Evolutionary conservation across 2,888 invertebrate genomes (phyloP).

Genomic region (Coenonympha arcania): DNA sequence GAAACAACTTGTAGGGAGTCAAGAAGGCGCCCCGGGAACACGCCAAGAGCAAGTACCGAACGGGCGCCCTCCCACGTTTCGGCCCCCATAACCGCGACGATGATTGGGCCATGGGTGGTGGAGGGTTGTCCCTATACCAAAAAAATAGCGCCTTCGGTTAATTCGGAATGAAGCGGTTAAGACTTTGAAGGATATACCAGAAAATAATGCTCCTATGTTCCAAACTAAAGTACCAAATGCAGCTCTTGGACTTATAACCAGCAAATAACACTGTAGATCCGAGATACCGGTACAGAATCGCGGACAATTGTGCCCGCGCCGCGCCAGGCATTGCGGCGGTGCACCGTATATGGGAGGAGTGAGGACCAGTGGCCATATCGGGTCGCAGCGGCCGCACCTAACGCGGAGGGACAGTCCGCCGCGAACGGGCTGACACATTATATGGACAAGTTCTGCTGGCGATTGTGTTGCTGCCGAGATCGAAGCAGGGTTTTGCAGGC

Average conservation of each 20-base stretch:
- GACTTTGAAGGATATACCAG: too few species aligned
- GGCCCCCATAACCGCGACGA: too few species aligned
- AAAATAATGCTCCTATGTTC: too few species aligned
- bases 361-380: conserved; percentile 39
- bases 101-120: too few species aligned
- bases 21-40: too few species aligned
- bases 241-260: conserved; percentile 24
- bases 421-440: conserved; percentile 25
- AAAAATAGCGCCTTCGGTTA: too few species aligned
- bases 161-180: too few species aligned
- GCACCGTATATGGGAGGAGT: conserved; percentile 42
- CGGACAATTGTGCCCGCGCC: conserved; percentile 45
- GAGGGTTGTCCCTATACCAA: too few species aligned
- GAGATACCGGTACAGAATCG: conserved; percentile 41
- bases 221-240: too few species aligned
- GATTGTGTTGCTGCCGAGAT: conserved; percentile 15
- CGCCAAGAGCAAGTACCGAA: too few species aligned
- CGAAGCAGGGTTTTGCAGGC: neutral
- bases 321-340: conserved; percentile 39
- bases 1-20: too few species aligned
- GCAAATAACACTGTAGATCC: conserved; percentile 30
- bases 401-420: conserved; percentile 38
- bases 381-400: conserved; percentile 50
- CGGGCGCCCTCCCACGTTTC: too few species aligned
- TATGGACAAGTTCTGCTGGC: conserved; percentile 17